These are phyloP conservation scores for Tragelaphus imberbis DNA, from an alignment of 2,113 vertebrate species.

Conservation along the genomic window DNA sequence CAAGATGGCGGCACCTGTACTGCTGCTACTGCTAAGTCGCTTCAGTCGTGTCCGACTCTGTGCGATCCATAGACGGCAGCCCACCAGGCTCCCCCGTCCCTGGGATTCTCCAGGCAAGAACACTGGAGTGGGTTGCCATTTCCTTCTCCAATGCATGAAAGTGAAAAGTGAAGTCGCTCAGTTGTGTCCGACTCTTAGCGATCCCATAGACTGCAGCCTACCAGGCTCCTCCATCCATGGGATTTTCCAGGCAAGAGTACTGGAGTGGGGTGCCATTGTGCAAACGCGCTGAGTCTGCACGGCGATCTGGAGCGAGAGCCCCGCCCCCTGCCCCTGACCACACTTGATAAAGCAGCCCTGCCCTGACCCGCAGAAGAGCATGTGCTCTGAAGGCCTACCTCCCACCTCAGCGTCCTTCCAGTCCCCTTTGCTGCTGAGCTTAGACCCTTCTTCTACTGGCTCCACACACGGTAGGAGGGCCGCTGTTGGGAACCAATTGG, in stretches of 20 bases:
- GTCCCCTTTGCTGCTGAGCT: not conserved
- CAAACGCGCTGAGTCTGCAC: not conserved
- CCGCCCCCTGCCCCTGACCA: not conserved
- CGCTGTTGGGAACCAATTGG: not conserved
- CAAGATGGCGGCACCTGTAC: not conserved
- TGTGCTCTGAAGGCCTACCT: not conserved
- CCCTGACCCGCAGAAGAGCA: accelerated
- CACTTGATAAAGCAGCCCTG: not conserved
- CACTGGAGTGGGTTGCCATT: no score
- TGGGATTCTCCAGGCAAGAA: no score
- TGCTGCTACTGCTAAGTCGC: no score
- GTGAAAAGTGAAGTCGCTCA: no score
- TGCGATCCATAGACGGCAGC: no score
- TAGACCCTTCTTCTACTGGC: not conserved
- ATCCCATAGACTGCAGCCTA: no score
- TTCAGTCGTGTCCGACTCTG: no score
- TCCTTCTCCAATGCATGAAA: no score
- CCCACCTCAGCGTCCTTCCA: not conserved
- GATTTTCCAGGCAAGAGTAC: no score
- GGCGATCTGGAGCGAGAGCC: not conserved
- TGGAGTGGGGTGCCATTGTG: not conserved
- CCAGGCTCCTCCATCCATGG: no score
- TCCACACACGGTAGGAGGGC: not conserved
- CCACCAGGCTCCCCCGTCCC: no score
- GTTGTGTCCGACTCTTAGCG: no score